Evolutionary conservation across 2,888 invertebrate species (phyloP).

Genomic region (Erebia aethiops): DNA sequence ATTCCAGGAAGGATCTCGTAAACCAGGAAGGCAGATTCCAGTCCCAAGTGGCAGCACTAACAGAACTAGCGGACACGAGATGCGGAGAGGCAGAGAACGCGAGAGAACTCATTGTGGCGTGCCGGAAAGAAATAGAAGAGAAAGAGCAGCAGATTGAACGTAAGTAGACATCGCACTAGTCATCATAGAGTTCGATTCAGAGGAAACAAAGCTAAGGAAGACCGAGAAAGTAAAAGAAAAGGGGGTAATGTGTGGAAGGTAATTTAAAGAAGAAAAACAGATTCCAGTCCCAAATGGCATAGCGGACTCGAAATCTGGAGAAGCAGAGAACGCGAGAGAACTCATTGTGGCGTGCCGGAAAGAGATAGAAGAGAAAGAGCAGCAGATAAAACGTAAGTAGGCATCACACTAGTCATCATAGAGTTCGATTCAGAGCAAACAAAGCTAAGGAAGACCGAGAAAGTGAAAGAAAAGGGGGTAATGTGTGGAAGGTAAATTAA

Average conservation of each 20-base stretch:
- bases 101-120: constrained; percentile 81
- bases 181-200: too few relatives aligned
- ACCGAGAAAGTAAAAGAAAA: too few relatives aligned
- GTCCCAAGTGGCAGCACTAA: constrained; percentile 82
- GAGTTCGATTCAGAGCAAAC: too few relatives aligned
- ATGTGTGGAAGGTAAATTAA: too few relatives aligned
- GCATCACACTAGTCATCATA: too few relatives aligned
- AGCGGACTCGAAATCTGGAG: too few relatives aligned
- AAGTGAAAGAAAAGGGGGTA: too few relatives aligned
- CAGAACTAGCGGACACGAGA: constrained; percentile 79
- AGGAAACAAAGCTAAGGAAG: too few relatives aligned
- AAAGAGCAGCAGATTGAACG: constrained; percentile 85
- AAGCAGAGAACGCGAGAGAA: constrained; percentile 40
- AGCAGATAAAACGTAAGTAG: constrained; percentile 85
- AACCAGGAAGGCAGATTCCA: constrained; percentile 84
- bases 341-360: constrained; percentile 79
- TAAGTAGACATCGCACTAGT: constrained; percentile 62
- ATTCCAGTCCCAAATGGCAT: too few relatives aligned
- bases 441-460: too few relatives aligned
- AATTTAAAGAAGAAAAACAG: too few relatives aligned
- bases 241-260: too few relatives aligned
- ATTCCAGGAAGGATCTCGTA: constrained; percentile 84
- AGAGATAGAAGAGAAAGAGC: constrained; percentile 84
- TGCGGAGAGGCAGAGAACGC: constrained; percentile 82
- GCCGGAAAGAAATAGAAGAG: constrained; percentile 83